Conservation (phyloP, 2,888 invertebrate genomes). For the Nomada fabriciana region DNA sequence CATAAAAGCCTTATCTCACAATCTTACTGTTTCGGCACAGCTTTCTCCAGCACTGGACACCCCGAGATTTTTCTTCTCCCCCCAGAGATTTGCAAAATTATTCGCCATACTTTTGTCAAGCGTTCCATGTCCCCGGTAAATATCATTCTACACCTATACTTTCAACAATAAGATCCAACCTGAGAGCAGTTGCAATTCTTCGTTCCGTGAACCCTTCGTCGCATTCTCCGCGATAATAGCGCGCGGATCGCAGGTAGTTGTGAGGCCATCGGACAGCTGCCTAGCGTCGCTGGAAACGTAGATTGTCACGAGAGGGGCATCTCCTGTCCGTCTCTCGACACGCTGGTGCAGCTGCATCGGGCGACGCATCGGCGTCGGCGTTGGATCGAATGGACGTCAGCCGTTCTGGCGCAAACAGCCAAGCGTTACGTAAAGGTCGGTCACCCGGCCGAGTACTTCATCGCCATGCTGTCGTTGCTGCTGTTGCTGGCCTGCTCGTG, state of each 20-base stretch:
- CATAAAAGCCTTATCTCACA: too few species aligned
- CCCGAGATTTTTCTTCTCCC: too few species aligned
- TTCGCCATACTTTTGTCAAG: too few species aligned
- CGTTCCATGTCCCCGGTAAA: too few species aligned
- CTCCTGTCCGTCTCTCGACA: slow-evolving; percentile 41
- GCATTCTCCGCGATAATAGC: neutral
- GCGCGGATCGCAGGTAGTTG: slow-evolving; percentile 31
- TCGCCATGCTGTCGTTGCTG: slow-evolving; percentile 59
- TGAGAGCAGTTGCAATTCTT: too few species aligned
- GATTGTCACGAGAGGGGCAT: slow-evolving; percentile 3
- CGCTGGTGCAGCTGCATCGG: slow-evolving; percentile 63
- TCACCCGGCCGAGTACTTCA: slow-evolving; percentile 82
- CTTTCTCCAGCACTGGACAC: too few species aligned
- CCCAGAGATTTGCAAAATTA: too few species aligned
- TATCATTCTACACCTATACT: too few species aligned
- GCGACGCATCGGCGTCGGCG: slow-evolving; percentile 57
- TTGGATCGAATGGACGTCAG: slow-evolving; percentile 75
- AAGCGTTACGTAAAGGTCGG: slow-evolving; percentile 84
- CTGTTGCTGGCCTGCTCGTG: slow-evolving; percentile 43
- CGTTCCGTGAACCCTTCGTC: too few species aligned
- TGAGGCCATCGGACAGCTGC: neutral
- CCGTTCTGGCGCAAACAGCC: slow-evolving; percentile 75
- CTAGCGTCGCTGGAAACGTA: neutral
- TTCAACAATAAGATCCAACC: too few species aligned
- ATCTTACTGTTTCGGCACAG: too few species aligned